Evolutionary conservation across 2,797 vertebrate species (phyloP).

Genomic region (Catostomus latipinnis): DNA sequence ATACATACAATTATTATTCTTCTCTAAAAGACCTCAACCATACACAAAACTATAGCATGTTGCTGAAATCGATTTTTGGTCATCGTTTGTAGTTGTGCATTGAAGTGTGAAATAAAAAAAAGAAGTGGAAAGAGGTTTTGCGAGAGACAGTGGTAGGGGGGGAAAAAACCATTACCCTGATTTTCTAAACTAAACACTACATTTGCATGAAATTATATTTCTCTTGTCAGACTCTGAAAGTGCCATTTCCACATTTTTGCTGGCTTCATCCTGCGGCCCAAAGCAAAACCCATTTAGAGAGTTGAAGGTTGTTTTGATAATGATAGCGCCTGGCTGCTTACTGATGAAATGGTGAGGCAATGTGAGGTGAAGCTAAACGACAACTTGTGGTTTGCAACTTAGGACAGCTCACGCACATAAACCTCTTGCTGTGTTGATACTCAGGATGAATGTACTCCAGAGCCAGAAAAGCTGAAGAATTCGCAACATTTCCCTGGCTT

Average conservation of each 20-base stretch:
- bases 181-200: slow-evolving; percentile 56
- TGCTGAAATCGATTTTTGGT: slow-evolving; percentile 62
- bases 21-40: slow-evolving; percentile 44
- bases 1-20: slow-evolving; percentile 32
- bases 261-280: slow-evolving; percentile 47
- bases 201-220: slow-evolving; percentile 53
- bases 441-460: slow-evolving; percentile 13
- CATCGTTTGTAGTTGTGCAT: slow-evolving; percentile 72
- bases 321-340: slow-evolving; percentile 42
- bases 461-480: slow-evolving; percentile 16
- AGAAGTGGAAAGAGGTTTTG: slow-evolving; percentile 60
- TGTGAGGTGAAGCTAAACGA: slow-evolving; percentile 32
- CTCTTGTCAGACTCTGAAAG: slow-evolving; percentile 30
- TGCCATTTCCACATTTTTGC: slow-evolving; percentile 38
- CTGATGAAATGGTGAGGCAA: slow-evolving; percentile 30
- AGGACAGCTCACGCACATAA: slow-evolving; percentile 19
- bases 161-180: slow-evolving; percentile 50
- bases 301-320: slow-evolving; percentile 48
- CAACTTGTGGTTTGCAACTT: slow-evolving; percentile 29
- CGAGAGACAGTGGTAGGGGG: slow-evolving; percentile 26
- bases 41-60: slow-evolving; percentile 37
- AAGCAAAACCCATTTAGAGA: slow-evolving; percentile 52
- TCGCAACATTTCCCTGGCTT: not conserved
- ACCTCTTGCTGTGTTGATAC: slow-evolving; percentile 33
- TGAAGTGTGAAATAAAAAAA: slow-evolving; percentile 77